A percentile compares a stretch with the other conserved stretches of the same genome.
phyloP scores from a whole-genome alignment of 35 echinoderm and acorn worm genomes.

The Ophioderma brevispina region DNA sequence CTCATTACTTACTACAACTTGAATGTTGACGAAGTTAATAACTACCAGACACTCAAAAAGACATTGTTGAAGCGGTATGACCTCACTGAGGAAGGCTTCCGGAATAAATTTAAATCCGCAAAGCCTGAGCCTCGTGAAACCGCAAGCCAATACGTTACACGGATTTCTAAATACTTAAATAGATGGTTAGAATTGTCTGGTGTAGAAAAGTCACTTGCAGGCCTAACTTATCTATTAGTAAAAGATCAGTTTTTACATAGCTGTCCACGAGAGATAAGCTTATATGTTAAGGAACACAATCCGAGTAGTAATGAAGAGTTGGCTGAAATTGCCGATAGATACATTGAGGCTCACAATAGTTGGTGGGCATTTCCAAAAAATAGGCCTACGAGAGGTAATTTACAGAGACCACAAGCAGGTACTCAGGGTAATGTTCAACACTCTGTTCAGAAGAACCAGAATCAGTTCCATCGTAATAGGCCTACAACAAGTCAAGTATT shows the following conservation, averaged over 20 bases:
- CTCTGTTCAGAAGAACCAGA: background rate
- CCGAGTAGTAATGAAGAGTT: constrained; percentile 2
- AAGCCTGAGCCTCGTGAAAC: constrained; percentile 32
- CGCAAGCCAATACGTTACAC: constrained; percentile 32
- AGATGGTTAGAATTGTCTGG: constrained; percentile 38
- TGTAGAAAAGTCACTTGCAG: background rate
- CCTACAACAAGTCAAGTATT: background rate
- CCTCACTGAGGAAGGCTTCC: too few species aligned
- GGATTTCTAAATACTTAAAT: constrained; percentile 22
- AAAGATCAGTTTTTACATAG: constrained; percentile 44
- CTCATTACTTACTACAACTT: constrained; percentile 25
- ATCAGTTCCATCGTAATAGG: background rate
- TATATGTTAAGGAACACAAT: constrained; percentile 30
- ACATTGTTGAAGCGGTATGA: constrained; percentile 41
- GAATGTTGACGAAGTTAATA: constrained; percentile 31
- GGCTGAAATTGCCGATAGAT: constrained; percentile 28
- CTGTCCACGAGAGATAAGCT: constrained; percentile 1
- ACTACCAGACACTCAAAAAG: constrained; percentile 39
- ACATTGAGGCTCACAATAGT: constrained; percentile 34
- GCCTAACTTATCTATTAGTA: constrained; percentile 21
- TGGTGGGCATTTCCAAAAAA: constrained; percentile 12
- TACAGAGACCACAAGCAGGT: background rate
- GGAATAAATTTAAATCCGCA: constrained; percentile 8
- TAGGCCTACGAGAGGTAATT: background rate
- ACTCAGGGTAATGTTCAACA: background rate